Evolutionary conservation across 2,888 invertebrate species (phyloP).

Genomic region (Pheosia gnoma): DNA sequence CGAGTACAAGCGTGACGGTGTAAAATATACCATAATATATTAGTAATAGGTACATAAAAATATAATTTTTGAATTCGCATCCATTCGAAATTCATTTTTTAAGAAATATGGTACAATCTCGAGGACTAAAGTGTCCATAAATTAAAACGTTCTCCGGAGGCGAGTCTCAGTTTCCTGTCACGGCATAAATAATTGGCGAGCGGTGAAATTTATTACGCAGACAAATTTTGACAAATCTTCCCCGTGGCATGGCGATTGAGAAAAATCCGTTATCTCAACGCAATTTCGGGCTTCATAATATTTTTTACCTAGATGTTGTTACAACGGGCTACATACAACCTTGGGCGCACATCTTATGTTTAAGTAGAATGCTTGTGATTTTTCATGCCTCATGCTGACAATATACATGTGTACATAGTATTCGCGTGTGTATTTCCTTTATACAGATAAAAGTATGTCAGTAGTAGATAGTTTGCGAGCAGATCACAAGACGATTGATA

Average conservation of each 20-base stretch:
- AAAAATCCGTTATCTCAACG: slow-evolving; percentile 42
- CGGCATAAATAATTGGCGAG: slow-evolving; percentile 73
- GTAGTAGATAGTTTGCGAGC: no score
- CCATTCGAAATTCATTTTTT: slow-evolving; percentile 41
- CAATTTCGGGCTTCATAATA: neutral
- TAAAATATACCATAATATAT: no score
- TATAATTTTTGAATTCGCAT: slow-evolving; percentile 25
- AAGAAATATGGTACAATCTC: slow-evolving; percentile 53
- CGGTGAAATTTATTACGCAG: slow-evolving; percentile 70
- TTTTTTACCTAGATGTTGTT: neutral
- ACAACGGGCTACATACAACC: neutral
- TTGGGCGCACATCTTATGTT: neutral
- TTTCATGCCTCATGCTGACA: neutral
- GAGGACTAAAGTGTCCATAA: slow-evolving; percentile 67
- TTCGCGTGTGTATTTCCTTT: no score
- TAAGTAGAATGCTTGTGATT: neutral
- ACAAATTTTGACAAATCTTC: slow-evolving; percentile 72
- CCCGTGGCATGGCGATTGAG: slow-evolving; percentile 37
- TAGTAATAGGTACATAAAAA: neutral
- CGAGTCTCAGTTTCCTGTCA: slow-evolving; percentile 70
- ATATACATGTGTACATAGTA: no score
- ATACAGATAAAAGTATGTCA: no score
- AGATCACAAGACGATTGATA: no score
- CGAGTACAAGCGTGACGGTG: no score
- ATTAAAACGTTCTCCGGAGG: slow-evolving; percentile 66